Conservation (phyloP, 2,113 vertebrate genomes). For the Corythoichthys intestinalis region DNA sequence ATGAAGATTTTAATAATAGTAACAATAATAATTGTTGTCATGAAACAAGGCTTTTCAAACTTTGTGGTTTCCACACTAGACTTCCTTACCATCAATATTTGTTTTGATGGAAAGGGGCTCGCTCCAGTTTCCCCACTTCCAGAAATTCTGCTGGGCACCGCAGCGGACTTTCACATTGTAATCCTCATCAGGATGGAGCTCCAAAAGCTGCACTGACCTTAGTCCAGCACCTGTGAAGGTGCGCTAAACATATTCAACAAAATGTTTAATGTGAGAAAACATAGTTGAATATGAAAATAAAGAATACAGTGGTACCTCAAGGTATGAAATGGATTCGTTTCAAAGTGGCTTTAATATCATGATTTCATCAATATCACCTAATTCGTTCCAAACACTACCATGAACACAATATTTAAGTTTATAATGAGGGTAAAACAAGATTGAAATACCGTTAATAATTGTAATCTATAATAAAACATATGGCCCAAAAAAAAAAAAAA, state of each 20-base stretch:
- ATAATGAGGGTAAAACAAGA: no score
- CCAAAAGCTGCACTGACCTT: constrained; percentile 34
- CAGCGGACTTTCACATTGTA: constrained; percentile 61
- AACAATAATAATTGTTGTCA: no score
- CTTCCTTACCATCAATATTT: constrained; percentile 53
- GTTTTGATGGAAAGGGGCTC: constrained; percentile 51
- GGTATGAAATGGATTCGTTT: no score
- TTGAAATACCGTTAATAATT: no score
- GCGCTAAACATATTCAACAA: constrained; percentile 43
- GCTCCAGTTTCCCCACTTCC: constrained; percentile 74
- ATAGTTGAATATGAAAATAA: not conserved
- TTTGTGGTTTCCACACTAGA: not conserved
- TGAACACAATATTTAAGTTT: no score
- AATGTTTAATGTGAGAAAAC: not conserved
- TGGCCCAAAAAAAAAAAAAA: no score
- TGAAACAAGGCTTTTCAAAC: no score
- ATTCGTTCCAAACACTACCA: no score
- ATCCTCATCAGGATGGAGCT: constrained; percentile 52
- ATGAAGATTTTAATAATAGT: constrained; percentile 1
- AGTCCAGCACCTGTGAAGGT: constrained; percentile 59
- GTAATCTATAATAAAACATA: no score
- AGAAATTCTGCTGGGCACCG: constrained; percentile 61
- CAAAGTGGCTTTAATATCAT: no score
- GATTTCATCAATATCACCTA: no score
- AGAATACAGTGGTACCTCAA: no score